Evolutionary conservation across 2,797 vertebrate species (phyloP), one percentile per base, ranked within the genome.

Genomic region (Schizopygopsis pylzovi): DNA sequence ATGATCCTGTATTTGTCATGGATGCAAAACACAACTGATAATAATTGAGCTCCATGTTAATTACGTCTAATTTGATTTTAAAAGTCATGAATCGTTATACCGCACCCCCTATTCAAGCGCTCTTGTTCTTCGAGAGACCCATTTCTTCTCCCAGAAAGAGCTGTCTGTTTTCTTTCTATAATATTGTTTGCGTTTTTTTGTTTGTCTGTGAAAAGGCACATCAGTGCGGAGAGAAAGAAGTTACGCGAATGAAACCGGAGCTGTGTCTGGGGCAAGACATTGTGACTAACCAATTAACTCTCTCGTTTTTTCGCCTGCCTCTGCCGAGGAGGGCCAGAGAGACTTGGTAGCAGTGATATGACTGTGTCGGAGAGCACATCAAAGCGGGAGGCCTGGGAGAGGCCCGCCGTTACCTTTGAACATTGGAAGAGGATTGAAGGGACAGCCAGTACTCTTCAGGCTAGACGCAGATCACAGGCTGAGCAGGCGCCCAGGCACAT

Each of bases 291-390:
- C 95, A 97, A 97, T 96, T 95, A 96, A 96, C 95, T 85, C 79
- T 65, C 82, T 68, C 15, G 79, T 61, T 88, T 89, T 85, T 81
- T 73, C 54, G 61, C 87, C 76, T 92, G 81, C 80, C 89, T 86
- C 81, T 77, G 94, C 92, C 89, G 94, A 94, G 92, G 89, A 91
- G 91, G 94, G 94, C 93, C 94, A 95, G 95, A 95, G 95, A 95
- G 93, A 94, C 94, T 91, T 92, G 91, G 92, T 84, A 88, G 95
- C 92, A 95, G 94, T 90, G 95, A 95, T 94, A 93, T 93, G 95
- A 96, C 95, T 96, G 96, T 95, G 96, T 94, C 93, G 95, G 95
- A 93, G 93, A 96, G 93, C 93, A 96, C 96, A 96, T 97, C 95
- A 97, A 96, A 98, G 96, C 93, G 70, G 87, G 63, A 86, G 93